phyloP scores from a whole-genome alignment of 2,797 vertebrate species.

The Onychomys torridus region DNA sequence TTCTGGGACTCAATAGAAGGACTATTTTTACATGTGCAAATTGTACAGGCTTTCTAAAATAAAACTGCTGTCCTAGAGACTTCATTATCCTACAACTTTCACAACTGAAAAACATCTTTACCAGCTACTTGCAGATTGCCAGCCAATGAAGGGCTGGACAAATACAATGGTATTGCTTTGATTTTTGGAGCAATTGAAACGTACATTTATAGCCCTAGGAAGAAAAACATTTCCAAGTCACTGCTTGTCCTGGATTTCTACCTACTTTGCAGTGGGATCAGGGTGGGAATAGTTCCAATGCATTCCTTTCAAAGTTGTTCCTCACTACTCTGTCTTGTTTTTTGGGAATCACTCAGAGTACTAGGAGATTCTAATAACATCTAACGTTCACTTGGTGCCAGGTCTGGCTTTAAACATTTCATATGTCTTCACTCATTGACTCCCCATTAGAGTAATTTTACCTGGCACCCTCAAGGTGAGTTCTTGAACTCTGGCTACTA shows the following conservation, averaged over 20 bases:
- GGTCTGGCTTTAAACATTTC: constrained; percentile 41
- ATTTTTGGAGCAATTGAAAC: constrained; percentile 64
- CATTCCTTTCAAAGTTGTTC: constrained; percentile 20
- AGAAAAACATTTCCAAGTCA: constrained; percentile 14
- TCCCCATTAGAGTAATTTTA: neutral
- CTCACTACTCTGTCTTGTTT: constrained; percentile 33
- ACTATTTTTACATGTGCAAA: constrained; percentile 75
- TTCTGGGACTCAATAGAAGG: constrained; percentile 66
- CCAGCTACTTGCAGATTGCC: constrained; percentile 31
- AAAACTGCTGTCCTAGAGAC: constrained; percentile 76
- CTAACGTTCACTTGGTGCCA: neutral
- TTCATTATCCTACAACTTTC: constrained; percentile 74
- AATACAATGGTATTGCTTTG: constrained; percentile 40
- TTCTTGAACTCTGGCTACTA: constrained; percentile 32
- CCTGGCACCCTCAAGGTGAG: neutral
- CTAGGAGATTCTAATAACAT: constrained; percentile 39
- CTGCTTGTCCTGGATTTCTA: constrained; percentile 40
- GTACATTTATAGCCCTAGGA: constrained; percentile 31
- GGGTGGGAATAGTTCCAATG: neutral
- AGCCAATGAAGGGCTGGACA: constrained; percentile 48
- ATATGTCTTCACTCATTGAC: neutral
- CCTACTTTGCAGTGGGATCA: neutral
- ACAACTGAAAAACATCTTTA: constrained; percentile 62
- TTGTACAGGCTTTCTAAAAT: constrained; percentile 65
- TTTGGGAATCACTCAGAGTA: constrained; percentile 31